Evolutionary conservation across 2,797 vertebrate genomes (phyloP).

Genomic region (Myripristis murdjan): DNA sequence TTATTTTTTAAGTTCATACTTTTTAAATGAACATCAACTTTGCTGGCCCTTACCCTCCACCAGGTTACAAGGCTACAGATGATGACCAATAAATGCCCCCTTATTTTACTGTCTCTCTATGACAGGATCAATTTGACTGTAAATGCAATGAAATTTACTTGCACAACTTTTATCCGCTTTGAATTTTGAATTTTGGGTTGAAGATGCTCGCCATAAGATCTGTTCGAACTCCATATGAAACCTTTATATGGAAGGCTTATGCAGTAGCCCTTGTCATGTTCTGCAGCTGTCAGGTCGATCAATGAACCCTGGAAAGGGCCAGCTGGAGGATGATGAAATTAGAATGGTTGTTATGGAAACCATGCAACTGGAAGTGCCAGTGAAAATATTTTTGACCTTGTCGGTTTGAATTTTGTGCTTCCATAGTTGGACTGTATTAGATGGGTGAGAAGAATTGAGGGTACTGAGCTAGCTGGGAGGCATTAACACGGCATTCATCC

Average conservation of each 20-base stretch:
- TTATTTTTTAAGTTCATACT: neutral
- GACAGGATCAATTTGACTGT: neutral
- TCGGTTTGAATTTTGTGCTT: slow-evolving; percentile 54
- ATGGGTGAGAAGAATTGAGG: neutral
- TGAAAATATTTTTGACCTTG: slow-evolving; percentile 64
- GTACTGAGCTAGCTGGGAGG: slow-evolving; percentile 1
- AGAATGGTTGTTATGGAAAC: slow-evolving; percentile 74
- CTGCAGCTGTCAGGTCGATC: slow-evolving; percentile 23
- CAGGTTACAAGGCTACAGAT: neutral
- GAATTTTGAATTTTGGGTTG: neutral
- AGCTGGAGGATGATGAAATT: slow-evolving; percentile 51
- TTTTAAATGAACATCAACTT: neutral
- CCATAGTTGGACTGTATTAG: slow-evolving; percentile 32
- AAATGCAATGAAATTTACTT: neutral
- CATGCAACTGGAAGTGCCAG: slow-evolving; percentile 77
- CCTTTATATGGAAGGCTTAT: slow-evolving; percentile 38
- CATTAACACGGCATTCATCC: neutral
- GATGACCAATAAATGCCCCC: neutral
- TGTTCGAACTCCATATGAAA: slow-evolving; percentile 26
- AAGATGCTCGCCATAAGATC: slow-evolving; percentile 4
- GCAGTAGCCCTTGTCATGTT: slow-evolving; percentile 19
- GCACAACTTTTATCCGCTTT: neutral
- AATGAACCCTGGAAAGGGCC: slow-evolving; percentile 24
- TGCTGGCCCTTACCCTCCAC: neutral
- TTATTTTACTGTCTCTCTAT: neutral